phyloP scores from a whole-genome alignment of 2,113 vertebrate genomes.

The Alligator sinensis region DNA sequence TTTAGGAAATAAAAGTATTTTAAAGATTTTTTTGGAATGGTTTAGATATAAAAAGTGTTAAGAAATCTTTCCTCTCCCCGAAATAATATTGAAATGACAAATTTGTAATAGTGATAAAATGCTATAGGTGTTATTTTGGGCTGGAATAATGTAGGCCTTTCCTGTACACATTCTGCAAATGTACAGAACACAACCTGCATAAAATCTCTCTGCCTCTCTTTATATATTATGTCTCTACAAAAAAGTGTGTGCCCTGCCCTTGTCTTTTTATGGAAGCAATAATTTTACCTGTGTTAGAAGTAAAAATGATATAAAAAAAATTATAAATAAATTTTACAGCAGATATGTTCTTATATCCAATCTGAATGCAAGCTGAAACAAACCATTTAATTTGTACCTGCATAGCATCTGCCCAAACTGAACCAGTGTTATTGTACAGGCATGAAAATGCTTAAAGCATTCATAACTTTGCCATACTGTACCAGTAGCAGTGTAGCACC shows the following conservation, averaged over 20 bases:
- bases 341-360: neutral
- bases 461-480: neutral
- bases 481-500: conserved; percentile 88
- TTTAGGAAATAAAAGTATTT: neutral
- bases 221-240: neutral
- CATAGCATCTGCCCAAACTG: neutral
- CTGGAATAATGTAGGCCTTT: neutral
- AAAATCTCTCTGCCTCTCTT: neutral
- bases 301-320: neutral
- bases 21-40: neutral
- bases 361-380: neutral
- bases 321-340: neutral
- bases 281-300: neutral
- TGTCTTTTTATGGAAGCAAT: neutral
- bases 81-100: neutral
- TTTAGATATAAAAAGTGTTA: neutral
- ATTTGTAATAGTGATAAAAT: neutral
- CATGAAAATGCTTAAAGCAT: neutral
- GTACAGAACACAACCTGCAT: neutral
- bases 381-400: neutral
- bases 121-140: neutral
- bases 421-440: neutral
- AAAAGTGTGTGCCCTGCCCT: neutral
- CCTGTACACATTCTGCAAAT: accelerated
- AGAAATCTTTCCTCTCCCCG: neutral